Conservation (phyloP, 2,797 vertebrate species). For the Lutjanus campechanus region DNA sequence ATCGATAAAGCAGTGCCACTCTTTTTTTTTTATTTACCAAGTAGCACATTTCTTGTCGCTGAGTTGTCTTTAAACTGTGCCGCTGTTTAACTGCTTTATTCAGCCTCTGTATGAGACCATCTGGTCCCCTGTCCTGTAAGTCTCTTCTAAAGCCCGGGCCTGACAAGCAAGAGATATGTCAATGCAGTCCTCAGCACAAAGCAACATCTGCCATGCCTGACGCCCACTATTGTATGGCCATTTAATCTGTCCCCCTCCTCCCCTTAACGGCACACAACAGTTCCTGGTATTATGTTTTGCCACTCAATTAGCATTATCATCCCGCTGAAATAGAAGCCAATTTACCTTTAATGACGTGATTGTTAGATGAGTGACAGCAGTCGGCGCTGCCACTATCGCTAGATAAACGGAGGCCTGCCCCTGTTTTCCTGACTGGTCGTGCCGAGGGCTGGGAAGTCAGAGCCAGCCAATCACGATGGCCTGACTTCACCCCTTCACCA, state of each 20-base stretch:
- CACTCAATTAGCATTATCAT: slow-evolving; percentile 99
- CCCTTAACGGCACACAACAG: slow-evolving; percentile 96
- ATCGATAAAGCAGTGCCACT: slow-evolving; percentile 88
- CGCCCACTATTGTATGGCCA: slow-evolving; percentile 97
- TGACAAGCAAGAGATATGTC: slow-evolving; percentile 99
- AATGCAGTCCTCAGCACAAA: slow-evolving; percentile 95
- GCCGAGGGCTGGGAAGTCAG: slow-evolving; percentile 83
- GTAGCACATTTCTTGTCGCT: slow-evolving; percentile 87
- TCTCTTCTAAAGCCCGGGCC: slow-evolving; percentile 93
- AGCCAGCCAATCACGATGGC: slow-evolving; percentile 89
- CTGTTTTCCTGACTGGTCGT: slow-evolving; percentile 88
- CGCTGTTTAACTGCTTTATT: slow-evolving; percentile 93
- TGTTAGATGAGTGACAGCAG: slow-evolving; percentile 97
- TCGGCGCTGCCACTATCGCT: slow-evolving; percentile 88
- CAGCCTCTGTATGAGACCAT: slow-evolving; percentile 92
- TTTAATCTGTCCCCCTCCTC: slow-evolving; percentile 98
- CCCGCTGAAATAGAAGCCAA: slow-evolving; percentile 99
- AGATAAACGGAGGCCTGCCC: slow-evolving; percentile 90
- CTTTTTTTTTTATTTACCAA: slow-evolving; percentile 89
- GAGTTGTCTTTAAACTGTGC: slow-evolving; percentile 87
- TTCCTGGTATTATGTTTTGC: slow-evolving; percentile 99
- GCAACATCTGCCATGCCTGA: slow-evolving; percentile 99
- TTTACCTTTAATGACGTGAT: slow-evolving; percentile 99
- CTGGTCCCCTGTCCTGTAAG: slow-evolving; percentile 94
- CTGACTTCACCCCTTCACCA: slow-evolving; percentile 92